A percentile compares a stretch with the other conserved stretches of the same genome.
Conservation (phyloP, 2,113 vertebrate genomes). For the Phalacrocorax carbo region DNA sequence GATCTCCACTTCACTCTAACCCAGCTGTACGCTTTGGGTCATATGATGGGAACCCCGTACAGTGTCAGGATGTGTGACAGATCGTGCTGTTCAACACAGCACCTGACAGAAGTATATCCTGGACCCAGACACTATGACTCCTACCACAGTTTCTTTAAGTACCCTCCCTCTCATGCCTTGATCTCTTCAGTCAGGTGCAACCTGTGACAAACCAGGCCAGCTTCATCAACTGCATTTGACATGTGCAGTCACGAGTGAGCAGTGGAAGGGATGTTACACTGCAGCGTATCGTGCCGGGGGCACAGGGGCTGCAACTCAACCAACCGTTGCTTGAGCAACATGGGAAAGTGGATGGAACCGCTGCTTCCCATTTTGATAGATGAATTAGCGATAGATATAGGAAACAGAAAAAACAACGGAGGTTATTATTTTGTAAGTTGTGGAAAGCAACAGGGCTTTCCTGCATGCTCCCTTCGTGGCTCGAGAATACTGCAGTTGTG, state of each 20-base stretch:
- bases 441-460: neutral
- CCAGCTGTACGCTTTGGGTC: neutral
- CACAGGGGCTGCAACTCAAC: neutral
- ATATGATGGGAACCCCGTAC: neutral
- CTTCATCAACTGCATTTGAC: neutral
- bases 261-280: accelerated
- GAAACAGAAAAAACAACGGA: neutral
- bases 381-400: neutral
- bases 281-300: accelerated
- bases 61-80: accelerated
- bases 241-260: accelerated
- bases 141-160: neutral
- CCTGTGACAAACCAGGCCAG: neutral
- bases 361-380: neutral
- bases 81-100: neutral
- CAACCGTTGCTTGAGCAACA: neutral
- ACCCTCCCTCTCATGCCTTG: neutral
- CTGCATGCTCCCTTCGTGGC: accelerated
- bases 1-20: neutral
- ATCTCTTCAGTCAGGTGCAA: accelerated
- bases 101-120: neutral
- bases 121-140: neutral
- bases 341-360: accelerated
- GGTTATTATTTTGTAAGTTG: neutral
- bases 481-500: neutral